Evolutionary conservation across 2,888 invertebrate species (phyloP).

Genomic region (Phorcus lineatus): DNA sequence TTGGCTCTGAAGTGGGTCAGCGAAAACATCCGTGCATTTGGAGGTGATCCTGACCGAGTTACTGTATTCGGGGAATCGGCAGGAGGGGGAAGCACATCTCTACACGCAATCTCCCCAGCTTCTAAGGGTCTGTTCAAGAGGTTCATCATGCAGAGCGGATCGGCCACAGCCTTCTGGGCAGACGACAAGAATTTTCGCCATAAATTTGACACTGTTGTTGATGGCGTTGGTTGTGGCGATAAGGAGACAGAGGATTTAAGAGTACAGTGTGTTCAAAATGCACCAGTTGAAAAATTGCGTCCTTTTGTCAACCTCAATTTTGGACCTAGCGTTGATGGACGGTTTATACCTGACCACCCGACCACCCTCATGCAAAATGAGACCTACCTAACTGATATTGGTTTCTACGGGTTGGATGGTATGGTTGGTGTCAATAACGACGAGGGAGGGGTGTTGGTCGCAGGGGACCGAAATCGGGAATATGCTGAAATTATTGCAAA

Average conservation of each 20-base stretch:
- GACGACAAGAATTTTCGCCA: background rate
- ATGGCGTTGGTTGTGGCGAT: background rate
- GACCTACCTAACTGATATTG: background rate
- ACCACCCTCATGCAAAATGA: background rate
- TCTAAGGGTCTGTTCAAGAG: slow-evolving; percentile 50
- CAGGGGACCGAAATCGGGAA: background rate
- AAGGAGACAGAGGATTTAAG: background rate
- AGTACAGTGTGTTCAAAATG: background rate
- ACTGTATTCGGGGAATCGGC: slow-evolving; percentile 59
- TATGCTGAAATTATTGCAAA: too few relatives aligned
- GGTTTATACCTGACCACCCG: slow-evolving; percentile 1
- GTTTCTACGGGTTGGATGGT: slow-evolving; percentile 21
- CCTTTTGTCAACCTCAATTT: background rate
- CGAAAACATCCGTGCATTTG: slow-evolving; percentile 50
- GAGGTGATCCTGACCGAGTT: slow-evolving; percentile 50
- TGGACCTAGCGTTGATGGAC: slow-evolving; percentile 11
- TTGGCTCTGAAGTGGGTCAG: slow-evolving; percentile 56
- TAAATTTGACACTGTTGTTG: background rate
- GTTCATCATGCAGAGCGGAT: slow-evolving; percentile 54
- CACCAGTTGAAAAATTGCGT: background rate
- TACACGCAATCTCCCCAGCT: slow-evolving; percentile 43
- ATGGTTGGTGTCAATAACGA: slow-evolving; percentile 31
- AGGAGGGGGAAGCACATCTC: slow-evolving; percentile 50
- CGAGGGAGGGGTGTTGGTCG: slow-evolving; percentile 1
- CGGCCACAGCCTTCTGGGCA: slow-evolving; percentile 92